Percentiles rank a stretch among this genome's conserved stretches.
Evolutionary conservation across 2,888 invertebrate species (phyloP).

Genomic region (Andricus curvator): DNA sequence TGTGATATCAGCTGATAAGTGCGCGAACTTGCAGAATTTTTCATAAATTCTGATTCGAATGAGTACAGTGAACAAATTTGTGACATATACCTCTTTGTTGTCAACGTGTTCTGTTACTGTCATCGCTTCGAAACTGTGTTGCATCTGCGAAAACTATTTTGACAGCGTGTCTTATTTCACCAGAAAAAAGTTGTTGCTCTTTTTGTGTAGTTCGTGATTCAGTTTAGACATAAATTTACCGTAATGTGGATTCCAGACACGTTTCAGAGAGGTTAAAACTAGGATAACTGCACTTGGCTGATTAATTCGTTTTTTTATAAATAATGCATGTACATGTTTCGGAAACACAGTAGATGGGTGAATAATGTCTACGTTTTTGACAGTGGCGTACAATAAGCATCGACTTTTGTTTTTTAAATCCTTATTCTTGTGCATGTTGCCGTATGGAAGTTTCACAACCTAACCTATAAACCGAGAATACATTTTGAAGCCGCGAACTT

Average conservation of each 20-base stretch:
- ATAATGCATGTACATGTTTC: slow-evolving; percentile 10
- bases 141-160: neutral
- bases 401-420: slow-evolving; percentile 10
- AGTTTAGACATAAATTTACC: neutral
- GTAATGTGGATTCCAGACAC: neutral
- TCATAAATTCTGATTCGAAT: neutral
- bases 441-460: neutral
- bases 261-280: slow-evolving; percentile 18
- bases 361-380: slow-evolving; percentile 19
- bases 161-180: neutral
- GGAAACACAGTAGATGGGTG: neutral
- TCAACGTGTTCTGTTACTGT: slow-evolving; percentile 24
- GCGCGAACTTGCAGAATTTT: neutral
- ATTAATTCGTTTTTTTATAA: slow-evolving; percentile 11
- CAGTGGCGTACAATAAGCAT: slow-evolving; percentile 7
- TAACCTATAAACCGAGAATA: neutral
- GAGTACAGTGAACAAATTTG: neutral
- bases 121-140: neutral
- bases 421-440: neutral
- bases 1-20: slow-evolving; percentile 10
- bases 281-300: neutral
- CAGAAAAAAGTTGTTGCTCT: neutral
- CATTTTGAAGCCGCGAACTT: neutral
- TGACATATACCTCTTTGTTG: slow-evolving; percentile 20
- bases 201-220: neutral